Evolutionary conservation across 2,113 vertebrate genomes (phyloP).

Genomic region (Grammomys dolichurus): DNA sequence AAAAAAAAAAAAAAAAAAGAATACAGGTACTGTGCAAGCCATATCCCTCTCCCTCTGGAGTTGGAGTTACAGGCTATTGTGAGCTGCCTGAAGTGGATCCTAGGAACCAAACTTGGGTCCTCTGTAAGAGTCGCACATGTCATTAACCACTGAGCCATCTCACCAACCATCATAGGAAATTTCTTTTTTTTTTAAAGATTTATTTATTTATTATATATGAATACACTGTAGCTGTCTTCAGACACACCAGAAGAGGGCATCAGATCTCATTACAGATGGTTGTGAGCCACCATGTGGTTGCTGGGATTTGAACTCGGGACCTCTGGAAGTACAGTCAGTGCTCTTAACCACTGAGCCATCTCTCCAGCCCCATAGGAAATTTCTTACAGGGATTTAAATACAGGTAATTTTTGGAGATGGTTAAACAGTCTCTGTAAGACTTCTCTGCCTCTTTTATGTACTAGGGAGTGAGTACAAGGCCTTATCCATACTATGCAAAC

Average conservation of each 20-base stretch:
- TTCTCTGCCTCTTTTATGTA: background rate
- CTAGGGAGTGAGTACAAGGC: no score
- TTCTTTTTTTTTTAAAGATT: background rate
- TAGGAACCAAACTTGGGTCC: background rate
- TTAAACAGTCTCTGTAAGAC: background rate
- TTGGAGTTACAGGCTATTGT: background rate
- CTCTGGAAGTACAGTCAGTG: no score
- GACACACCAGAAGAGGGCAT: no score
- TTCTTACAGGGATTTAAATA: slow-evolving; percentile 3
- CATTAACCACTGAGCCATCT: background rate
- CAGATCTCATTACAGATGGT: no score
- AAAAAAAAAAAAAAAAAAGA: no score
- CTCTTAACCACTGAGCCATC: background rate
- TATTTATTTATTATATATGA: no score
- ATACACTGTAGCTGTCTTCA: no score
- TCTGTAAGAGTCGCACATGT: background rate
- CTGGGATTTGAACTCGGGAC: no score
- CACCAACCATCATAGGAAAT: background rate
- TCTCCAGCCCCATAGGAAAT: background rate
- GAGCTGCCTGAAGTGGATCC: background rate
- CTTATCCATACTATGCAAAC: background rate
- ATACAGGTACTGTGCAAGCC: background rate
- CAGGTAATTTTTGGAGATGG: background rate
- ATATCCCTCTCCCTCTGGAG: background rate
- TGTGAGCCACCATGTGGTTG: no score